Evolutionary conservation across 2,797 vertebrate genomes (phyloP), one percentile per base, ranked within the genome.

Genomic region (Melanotaenia pygmaea): DNA sequence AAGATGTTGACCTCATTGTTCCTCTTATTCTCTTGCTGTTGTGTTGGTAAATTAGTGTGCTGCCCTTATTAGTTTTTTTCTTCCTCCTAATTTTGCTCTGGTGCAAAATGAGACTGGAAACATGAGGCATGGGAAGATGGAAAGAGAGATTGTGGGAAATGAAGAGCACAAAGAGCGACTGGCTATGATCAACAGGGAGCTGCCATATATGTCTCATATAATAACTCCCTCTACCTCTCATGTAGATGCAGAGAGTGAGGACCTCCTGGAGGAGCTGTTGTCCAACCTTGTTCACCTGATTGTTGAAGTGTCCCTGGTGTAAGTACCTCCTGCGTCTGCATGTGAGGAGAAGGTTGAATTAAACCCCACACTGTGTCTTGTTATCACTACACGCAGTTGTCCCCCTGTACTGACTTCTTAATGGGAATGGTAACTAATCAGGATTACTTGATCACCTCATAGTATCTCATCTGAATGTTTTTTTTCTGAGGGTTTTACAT

Each of bases 271-370:
- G 91, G 98, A 99, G 79, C 77, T 99, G 84, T 88, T 99, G 70
- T 97, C 95, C 85, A 97, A 97, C 92, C 94, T 99, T 66, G 94
- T 99, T 77, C 96, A 99, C 89, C 94, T 99, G 83, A 97, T 98
- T 56, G 96, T 98, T 64, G 97, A 99, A 89, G 95, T 96, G 74
- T 98, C 98, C 10, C 95, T 98, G 70, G 86, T 98, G 97, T 98
- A 93, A 97, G 97, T 96, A 84, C 71, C 60, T 64, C 53, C 38
- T n/a, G 30, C 16, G 38, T 62, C n/a, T 74, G 50, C 0, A 28
- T 62, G 30, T 61, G 13, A 66, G 30, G 58, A 47, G 38, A 47
- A 65, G 37, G 32, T 63, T 61, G n/a, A 67, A 34, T 74, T 38
- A 43, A 77, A 75, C 67, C 64, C 34, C 58, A 57, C n/a, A 20